Conservation (phyloP, 2,797 vertebrate genomes). For the Neosilurus hyrtlii region DNA sequence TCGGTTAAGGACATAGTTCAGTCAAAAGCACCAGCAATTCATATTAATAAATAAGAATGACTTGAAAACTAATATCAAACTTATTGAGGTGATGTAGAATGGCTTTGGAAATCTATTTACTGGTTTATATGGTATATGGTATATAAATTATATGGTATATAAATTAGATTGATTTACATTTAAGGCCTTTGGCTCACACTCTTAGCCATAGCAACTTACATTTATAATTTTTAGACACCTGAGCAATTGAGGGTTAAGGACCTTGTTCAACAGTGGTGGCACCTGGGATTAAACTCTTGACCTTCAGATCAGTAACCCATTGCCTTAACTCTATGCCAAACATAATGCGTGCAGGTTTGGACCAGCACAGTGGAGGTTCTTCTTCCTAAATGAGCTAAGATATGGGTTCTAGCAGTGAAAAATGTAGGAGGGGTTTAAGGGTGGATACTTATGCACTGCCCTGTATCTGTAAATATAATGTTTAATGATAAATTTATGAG, state of each 20-base stretch:
- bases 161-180: neutral
- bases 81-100: too few species aligned
- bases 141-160: neutral
- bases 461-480: too few species aligned
- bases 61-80: too few species aligned
- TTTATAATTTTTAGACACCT: too few species aligned
- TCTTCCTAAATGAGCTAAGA: too few species aligned
- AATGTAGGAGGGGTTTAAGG: neutral
- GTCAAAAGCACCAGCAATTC: neutral
- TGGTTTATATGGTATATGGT: neutral
- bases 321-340: neutral
- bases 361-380: neutral
- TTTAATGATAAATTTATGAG: neutral
- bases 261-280: too few species aligned
- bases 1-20: neutral
- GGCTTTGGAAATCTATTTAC: too few species aligned
- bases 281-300: too few species aligned
- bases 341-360: neutral
- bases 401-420: neutral
- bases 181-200: too few species aligned
- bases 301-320: too few species aligned
- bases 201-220: too few species aligned
- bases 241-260: too few species aligned
- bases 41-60: neutral
- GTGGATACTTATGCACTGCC: neutral